Evolutionary conservation across 2,113 vertebrate species (phyloP).

Genomic region (Charina bottae): DNA sequence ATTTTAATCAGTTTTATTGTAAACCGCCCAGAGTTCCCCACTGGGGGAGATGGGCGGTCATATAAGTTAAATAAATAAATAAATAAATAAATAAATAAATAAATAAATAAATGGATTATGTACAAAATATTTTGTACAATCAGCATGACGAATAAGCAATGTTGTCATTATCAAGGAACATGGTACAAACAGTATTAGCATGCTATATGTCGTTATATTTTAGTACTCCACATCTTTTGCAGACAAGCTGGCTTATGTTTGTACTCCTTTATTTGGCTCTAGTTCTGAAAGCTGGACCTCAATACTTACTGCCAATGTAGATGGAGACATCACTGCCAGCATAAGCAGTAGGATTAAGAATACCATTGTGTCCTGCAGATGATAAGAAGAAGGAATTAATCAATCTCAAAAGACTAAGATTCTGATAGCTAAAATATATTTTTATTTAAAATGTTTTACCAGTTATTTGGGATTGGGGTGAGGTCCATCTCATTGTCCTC

Average conservation of each 20-base stretch:
- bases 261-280: neutral
- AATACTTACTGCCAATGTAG: conserved; percentile 67
- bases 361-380: conserved; percentile 61
- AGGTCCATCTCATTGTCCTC: neutral
- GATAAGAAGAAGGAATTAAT: conserved; percentile 43
- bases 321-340: conserved; percentile 35
- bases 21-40: too few relatives aligned
- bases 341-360: conserved; percentile 56
- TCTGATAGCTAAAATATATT: neutral
- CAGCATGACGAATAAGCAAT: neutral
- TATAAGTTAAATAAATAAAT: too few relatives aligned
- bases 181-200: neutral
- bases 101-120: too few relatives aligned
- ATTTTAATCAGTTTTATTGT: too few relatives aligned
- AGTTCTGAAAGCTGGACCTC: neutral
- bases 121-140: too few relatives aligned
- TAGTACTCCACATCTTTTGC: neutral
- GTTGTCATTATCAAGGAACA: neutral
- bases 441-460: neutral
- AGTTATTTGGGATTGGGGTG: too few relatives aligned
- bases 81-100: too few relatives aligned
- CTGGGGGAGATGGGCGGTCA: too few relatives aligned
- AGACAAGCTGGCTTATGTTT: neutral
- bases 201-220: neutral
- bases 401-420: neutral